Percentiles rank a stretch among this genome's conserved stretches.
Conservation (phyloP, 2,797 vertebrate genomes). For the Acropternis orthonyx region DNA sequence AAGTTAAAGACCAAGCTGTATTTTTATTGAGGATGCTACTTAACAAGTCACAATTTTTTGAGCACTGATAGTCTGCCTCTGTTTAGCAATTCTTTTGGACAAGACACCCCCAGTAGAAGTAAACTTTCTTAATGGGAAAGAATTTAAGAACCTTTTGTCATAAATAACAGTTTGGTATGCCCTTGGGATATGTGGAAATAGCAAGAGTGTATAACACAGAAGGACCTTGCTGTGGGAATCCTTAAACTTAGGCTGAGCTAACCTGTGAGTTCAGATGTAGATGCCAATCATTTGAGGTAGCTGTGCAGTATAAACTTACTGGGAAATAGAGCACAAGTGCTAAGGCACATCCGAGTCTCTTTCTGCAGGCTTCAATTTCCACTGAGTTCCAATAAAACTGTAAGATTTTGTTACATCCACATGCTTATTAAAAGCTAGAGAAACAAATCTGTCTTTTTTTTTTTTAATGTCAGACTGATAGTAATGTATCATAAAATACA, state of each 20-base stretch:
- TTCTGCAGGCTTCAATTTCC: neutral
- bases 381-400: neutral
- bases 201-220: neutral
- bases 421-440: neutral
- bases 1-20: neutral
- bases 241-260: neutral
- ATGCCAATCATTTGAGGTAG: constrained; percentile 8
- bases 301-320: neutral
- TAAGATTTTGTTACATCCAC: neutral
- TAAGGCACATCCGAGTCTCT: neutral
- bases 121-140: neutral
- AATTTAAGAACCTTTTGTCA: neutral
- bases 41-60: neutral
- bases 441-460: neutral
- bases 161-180: neutral
- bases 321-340: neutral
- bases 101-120: neutral
- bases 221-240: neutral
- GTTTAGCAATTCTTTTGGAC: neutral
- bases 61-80: neutral
- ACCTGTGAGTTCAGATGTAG: constrained; percentile 35
- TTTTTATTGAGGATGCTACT: neutral
- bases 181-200: neutral
- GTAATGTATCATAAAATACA: neutral
- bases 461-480: neutral